These are phyloP conservation scores for Sipunculus nudus DNA, from an alignment of 2,888 invertebrate species.

Conservation along the genomic window DNA sequence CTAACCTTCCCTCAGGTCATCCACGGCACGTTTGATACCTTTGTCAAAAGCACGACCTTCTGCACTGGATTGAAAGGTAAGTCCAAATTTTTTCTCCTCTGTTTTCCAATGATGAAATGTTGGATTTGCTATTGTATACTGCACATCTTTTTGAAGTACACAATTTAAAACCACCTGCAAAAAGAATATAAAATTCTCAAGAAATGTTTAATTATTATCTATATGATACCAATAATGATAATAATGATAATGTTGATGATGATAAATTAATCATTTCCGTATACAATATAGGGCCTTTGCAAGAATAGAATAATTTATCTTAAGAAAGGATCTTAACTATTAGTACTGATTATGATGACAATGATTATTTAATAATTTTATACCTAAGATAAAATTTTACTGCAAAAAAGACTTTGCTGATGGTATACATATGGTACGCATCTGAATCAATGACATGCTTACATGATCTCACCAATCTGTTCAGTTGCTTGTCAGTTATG, in stretches of 20 bases:
- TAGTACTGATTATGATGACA: too few relatives aligned
- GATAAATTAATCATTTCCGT: neutral
- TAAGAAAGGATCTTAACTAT: neutral
- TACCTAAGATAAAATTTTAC: too few relatives aligned
- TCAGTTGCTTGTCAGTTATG: too few relatives aligned
- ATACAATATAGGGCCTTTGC: neutral
- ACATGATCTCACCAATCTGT: too few relatives aligned
- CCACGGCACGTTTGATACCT: constrained; percentile 68
- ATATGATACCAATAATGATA: too few relatives aligned
- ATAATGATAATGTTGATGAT: neutral
- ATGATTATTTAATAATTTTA: too few relatives aligned
- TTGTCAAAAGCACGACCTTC: constrained; percentile 92
- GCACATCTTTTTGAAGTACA: constrained; percentile 93
- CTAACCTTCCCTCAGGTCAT: constrained; percentile 34
- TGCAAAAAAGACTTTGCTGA: too few relatives aligned
- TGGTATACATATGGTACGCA: too few relatives aligned
- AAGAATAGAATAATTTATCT: neutral
- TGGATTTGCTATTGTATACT: constrained; percentile 97
- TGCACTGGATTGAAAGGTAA: constrained; percentile 95
- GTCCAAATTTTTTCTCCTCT: constrained; percentile 92
- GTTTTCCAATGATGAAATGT: constrained; percentile 99
- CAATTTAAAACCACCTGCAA: constrained; percentile 88
- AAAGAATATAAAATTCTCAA: too few relatives aligned
- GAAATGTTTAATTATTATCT: too few relatives aligned
- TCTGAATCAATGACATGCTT: too few relatives aligned